phyloP scores from a whole-genome alignment of 2,797 vertebrate species.

The Sebastes matsubarae region DNA sequence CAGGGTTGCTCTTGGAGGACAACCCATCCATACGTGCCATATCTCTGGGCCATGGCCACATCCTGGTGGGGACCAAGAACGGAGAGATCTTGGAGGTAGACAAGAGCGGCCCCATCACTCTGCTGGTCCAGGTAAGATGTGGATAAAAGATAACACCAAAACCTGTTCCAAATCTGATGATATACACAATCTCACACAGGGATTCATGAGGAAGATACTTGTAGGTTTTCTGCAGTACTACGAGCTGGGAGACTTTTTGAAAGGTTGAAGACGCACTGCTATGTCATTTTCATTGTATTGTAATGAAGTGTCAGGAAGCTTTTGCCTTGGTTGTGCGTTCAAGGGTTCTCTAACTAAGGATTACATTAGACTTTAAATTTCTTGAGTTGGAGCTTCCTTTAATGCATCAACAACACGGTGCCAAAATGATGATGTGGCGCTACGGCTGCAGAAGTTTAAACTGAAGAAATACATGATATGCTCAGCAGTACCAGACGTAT shows the following conservation, averaged over 20 bases:
- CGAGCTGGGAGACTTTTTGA: not conserved
- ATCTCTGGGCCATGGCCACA: constrained; percentile 97
- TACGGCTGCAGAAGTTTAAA: not conserved
- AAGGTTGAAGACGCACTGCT: not conserved
- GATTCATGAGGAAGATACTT: not conserved
- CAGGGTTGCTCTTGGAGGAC: constrained; percentile 97
- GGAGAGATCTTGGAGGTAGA: constrained; percentile 98
- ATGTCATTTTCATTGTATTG: not conserved
- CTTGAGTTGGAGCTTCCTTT: not conserved
- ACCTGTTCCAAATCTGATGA: constrained; percentile 1
- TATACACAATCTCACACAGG: not conserved
- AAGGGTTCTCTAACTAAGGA: not conserved
- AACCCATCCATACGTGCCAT: constrained; percentile 99
- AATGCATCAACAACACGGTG: not conserved
- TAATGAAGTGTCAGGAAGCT: not conserved
- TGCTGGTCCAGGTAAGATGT: constrained; percentile 92
- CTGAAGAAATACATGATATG: not conserved
- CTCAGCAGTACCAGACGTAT: not conserved
- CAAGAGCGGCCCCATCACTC: constrained; percentile 96
- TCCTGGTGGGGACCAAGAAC: constrained; percentile 98
- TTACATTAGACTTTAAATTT: not conserved
- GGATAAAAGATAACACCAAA: not conserved
- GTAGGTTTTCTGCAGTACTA: not conserved
- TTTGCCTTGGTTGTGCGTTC: not conserved
- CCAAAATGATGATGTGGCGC: not conserved